phyloP scores from a whole-genome alignment of 2,888 invertebrate species.

The Nomada fabriciana region DNA sequence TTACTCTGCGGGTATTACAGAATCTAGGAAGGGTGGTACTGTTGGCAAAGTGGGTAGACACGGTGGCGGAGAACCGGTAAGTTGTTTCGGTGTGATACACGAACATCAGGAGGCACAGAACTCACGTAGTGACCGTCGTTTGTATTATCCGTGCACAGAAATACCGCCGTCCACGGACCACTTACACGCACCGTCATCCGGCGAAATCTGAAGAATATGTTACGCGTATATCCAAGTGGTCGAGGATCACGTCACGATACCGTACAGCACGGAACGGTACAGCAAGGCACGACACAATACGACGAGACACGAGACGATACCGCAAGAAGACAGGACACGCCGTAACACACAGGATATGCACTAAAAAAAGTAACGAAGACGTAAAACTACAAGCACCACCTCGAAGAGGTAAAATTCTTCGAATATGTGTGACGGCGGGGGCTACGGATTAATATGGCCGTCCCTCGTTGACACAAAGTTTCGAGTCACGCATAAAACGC shows the following conservation, averaged over 20 bases:
- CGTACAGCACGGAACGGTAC: constrained; percentile 38
- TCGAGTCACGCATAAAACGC: constrained; percentile 63
- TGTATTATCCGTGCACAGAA: constrained; percentile 62
- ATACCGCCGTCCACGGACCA: constrained; percentile 68
- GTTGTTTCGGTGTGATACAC: constrained; percentile 60
- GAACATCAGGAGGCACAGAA: constrained; percentile 71
- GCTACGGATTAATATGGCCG: constrained; percentile 72
- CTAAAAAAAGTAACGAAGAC: constrained; percentile 37
- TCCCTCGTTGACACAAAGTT: constrained; percentile 71
- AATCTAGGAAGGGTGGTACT: constrained; percentile 71
- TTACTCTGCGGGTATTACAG: constrained; percentile 80
- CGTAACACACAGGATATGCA: constrained; percentile 31
- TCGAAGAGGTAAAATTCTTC: constrained; percentile 36
- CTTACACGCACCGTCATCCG: constrained; percentile 71
- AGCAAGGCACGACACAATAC: constrained; percentile 23
- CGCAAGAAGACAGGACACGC: constrained; percentile 21
- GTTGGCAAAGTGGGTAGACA: constrained; percentile 60
- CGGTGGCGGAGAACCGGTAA: constrained; percentile 58
- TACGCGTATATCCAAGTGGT: constrained; percentile 54
- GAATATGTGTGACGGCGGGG: constrained; percentile 54
- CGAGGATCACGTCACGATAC: constrained; percentile 45
- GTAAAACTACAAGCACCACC: constrained; percentile 36
- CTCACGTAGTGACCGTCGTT: constrained; percentile 64
- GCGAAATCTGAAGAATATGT: constrained; percentile 44
- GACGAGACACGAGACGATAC: constrained; percentile 6